Conservation (phyloP, 1,140 invertebrate genomes). For the Anastrepha ludens region DNA sequence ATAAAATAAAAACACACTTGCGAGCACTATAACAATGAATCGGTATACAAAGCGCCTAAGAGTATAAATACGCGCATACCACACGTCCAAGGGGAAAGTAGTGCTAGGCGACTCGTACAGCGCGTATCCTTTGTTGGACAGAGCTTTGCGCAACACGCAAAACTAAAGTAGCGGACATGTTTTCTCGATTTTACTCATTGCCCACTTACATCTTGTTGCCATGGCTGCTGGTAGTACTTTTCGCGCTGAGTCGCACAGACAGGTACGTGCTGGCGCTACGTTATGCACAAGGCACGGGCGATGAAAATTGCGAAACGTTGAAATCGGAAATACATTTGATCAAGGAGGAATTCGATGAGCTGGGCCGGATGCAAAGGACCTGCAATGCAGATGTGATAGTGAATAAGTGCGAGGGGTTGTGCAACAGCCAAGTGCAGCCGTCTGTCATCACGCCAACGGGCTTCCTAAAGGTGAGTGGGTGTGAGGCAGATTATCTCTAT, state of each 20-base stretch:
- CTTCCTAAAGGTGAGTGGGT: conserved; percentile 86
- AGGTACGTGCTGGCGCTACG: conserved; percentile 60
- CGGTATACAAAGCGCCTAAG: not conserved
- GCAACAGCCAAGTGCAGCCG: conserved; percentile 91
- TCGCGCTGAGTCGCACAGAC: not conserved
- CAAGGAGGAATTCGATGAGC: conserved; percentile 92
- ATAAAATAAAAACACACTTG: conserved; percentile 21
- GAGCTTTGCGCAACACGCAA: not conserved
- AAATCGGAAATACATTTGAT: conserved; percentile 87
- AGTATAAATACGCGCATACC: conserved; percentile 25
- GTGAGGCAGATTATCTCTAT: not conserved
- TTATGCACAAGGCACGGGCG: conserved; percentile 71
- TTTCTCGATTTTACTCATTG: not conserved
- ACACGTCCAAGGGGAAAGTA: not conserved
- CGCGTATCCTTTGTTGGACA: not conserved
- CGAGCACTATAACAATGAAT: not conserved
- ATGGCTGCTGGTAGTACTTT: not conserved
- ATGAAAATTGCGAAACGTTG: conserved; percentile 85
- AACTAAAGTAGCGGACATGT: not conserved
- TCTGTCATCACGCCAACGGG: conserved; percentile 90
- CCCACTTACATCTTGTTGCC: not conserved
- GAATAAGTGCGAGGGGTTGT: conserved; percentile 93
- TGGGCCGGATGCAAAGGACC: conserved; percentile 85
- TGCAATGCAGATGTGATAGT: conserved; percentile 91
- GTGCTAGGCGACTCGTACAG: not conserved